Conservation (phyloP, 2,797 vertebrate species). For the Lacerta bilineata region DNA sequence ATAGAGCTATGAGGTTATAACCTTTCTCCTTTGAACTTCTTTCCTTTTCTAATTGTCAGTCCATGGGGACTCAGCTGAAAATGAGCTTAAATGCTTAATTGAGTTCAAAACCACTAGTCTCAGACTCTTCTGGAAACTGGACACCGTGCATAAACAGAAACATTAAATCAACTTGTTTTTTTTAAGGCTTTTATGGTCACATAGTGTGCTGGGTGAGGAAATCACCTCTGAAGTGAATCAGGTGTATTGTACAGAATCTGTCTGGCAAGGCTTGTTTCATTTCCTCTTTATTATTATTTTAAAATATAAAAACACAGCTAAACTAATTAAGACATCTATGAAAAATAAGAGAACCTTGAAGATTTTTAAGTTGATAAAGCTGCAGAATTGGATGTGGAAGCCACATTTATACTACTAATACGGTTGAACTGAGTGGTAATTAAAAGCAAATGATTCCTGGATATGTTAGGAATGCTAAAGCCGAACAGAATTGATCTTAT, state of each 20-base stretch:
- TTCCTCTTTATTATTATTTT: constrained; percentile 73
- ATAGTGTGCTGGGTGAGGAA: constrained; percentile 72
- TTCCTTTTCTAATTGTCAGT: constrained; percentile 78
- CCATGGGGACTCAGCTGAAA: constrained; percentile 80
- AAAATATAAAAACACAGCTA: constrained; percentile 61
- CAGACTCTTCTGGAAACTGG: constrained; percentile 78
- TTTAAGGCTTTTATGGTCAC: constrained; percentile 74
- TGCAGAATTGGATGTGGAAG: constrained; percentile 55
- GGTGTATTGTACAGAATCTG: constrained; percentile 75
- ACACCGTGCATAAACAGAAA: constrained; percentile 83
- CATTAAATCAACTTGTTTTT: constrained; percentile 79
- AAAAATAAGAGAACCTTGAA: constrained; percentile 59
- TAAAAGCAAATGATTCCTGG: constrained; percentile 76
- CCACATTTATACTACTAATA: constrained; percentile 58
- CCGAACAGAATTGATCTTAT: constrained; percentile 72
- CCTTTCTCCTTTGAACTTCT: constrained; percentile 76
- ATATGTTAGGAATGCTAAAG: constrained; percentile 70
- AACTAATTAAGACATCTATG: constrained; percentile 59
- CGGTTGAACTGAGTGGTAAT: constrained; percentile 74
- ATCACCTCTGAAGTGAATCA: constrained; percentile 77
- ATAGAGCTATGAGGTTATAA: constrained; percentile 63
- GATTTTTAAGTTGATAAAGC: constrained; percentile 57
- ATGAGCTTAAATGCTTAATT: constrained; percentile 83
- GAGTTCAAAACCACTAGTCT: constrained; percentile 80
- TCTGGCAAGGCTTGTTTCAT: constrained; percentile 70